Evolutionary conservation across 2,888 invertebrate genomes (phyloP).

Genomic region (Hypsopygia costalis): DNA sequence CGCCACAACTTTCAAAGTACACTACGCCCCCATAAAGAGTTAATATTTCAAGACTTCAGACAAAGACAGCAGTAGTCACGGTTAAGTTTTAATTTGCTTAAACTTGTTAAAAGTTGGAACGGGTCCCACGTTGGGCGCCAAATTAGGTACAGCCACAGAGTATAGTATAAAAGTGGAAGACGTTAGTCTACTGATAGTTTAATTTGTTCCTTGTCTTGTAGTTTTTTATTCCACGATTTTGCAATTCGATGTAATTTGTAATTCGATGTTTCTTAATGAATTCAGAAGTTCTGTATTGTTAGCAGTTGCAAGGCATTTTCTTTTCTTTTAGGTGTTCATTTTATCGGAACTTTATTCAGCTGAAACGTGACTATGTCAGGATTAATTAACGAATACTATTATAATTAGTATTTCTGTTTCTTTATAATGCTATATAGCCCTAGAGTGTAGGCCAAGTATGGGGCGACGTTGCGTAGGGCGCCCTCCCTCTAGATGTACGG

Average conservation of each 20-base stretch:
- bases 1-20: conserved; percentile 51
- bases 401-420: no score
- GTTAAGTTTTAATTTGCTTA: conserved; percentile 79
- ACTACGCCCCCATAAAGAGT: conserved; percentile 72
- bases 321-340: neutral
- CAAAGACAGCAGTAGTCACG: conserved; percentile 73
- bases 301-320: neutral
- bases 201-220: conserved; percentile 57
- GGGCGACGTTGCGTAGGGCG: no score
- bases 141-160: conserved; percentile 58
- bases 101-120: conserved; percentile 77
- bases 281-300: neutral
- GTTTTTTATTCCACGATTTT: conserved; percentile 42
- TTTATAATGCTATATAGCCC: no score
- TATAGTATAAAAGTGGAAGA: conserved; percentile 42
- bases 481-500: no score
- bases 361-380: no score
- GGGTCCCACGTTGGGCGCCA: conserved; percentile 72
- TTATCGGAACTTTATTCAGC: conserved; percentile 1
- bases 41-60: conserved; percentile 73
- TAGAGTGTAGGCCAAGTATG: no score
- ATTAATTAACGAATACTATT: no score
- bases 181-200: conserved; percentile 67
- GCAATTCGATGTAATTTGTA: conserved; percentile 42
- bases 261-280: conserved; percentile 30